Evolutionary conservation across 2,113 vertebrate genomes (phyloP).

Genomic region (Neoarius graeffei): DNA sequence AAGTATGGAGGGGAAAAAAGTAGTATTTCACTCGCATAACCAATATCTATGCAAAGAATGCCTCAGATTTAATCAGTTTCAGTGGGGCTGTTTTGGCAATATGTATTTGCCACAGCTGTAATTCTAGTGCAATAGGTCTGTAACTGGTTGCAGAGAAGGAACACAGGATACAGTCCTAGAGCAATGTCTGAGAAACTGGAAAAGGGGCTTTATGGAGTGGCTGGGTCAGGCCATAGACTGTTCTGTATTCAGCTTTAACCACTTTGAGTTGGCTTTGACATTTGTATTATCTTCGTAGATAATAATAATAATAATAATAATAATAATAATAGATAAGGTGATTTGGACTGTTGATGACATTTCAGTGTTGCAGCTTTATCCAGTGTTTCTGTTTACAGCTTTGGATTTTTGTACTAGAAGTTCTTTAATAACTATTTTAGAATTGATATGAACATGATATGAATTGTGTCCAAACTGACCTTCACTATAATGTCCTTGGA

Average conservation of each 20-base stretch:
- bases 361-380: neutral
- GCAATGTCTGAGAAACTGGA: constrained; percentile 12
- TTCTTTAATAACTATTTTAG: neutral
- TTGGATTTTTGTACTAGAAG: neutral
- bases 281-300: neutral
- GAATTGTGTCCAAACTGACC: neutral
- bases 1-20: constrained; percentile 54
- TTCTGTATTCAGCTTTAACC: constrained; percentile 29
- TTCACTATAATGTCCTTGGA: neutral
- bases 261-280: neutral
- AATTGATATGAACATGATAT: neutral
- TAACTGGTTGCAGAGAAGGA: constrained; percentile 46
- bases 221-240: constrained; percentile 32
- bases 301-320: too few relatives aligned
- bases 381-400: neutral
- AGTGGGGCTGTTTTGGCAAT: constrained; percentile 47
- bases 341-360: neutral
- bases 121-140: constrained; percentile 42
- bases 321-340: neutral
- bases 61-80: constrained; percentile 52
- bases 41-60: constrained; percentile 57
- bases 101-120: constrained; percentile 43
- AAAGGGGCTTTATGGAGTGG: constrained; percentile 33
- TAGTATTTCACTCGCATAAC: constrained; percentile 61
- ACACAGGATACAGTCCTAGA: constrained; percentile 26